A percentile compares a stretch with the other conserved stretches of the same genome.
Conservation (phyloP, 2,797 vertebrate species). For the Luscinia megarhynchos region DNA sequence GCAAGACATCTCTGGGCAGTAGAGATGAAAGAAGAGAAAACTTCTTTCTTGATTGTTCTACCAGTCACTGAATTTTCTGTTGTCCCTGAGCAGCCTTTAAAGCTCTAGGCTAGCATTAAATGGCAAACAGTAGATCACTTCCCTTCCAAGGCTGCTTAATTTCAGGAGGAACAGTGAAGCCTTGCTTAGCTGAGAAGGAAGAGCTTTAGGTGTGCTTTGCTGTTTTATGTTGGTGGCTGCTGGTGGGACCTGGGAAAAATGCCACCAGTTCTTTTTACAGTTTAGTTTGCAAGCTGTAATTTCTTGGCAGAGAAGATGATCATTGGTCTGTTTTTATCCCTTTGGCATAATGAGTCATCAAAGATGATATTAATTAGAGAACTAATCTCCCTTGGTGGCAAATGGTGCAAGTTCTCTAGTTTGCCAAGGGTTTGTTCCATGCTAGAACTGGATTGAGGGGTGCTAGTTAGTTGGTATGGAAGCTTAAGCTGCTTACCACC, state of each 20-base stretch:
- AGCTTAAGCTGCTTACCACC: background rate
- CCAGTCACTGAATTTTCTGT: background rate
- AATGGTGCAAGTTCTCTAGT: background rate
- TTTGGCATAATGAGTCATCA: background rate
- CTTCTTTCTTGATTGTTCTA: background rate
- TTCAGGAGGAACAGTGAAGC: background rate
- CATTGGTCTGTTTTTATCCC: background rate
- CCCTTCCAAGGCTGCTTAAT: background rate
- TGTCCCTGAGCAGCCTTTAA: background rate
- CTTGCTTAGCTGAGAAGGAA: background rate
- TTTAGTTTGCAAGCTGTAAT: background rate
- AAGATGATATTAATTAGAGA: background rate
- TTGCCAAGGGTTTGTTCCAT: background rate
- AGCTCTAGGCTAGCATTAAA: background rate
- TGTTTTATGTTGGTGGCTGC: background rate
- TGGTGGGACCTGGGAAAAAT: background rate
- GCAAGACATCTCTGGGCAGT: rapidly evolving
- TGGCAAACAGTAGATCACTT: background rate
- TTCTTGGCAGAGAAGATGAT: background rate
- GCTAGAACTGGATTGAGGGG: background rate
- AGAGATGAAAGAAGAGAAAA: background rate
- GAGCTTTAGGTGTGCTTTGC: background rate
- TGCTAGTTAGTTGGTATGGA: background rate
- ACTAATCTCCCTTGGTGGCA: background rate
- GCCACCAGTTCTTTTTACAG: background rate